These are phyloP conservation scores for Gallinago nigripennis DNA, from an alignment of 2,797 vertebrate species.

Conservation along the genomic window DNA sequence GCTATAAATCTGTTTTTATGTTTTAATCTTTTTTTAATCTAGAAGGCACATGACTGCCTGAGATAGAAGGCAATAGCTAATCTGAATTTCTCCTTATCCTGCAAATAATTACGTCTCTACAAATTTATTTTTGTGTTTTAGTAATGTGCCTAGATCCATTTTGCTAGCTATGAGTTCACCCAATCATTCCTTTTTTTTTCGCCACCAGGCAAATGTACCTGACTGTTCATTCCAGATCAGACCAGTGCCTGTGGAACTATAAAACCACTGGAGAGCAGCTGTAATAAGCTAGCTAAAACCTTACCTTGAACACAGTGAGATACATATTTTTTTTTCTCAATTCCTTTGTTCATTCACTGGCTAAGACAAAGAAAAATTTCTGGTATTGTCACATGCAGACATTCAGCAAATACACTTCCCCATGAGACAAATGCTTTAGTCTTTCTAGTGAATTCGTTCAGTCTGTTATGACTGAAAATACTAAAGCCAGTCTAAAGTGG, in stretches of 20 bases:
- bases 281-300: not conserved
- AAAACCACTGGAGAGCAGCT: not conserved
- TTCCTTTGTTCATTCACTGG: not conserved
- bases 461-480: not conserved
- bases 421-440: not conserved
- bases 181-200: not conserved
- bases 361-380: not conserved
- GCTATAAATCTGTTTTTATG: not conserved
- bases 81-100: not conserved
- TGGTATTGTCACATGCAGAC: not conserved
- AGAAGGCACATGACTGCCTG: not conserved
- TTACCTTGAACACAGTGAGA: not conserved
- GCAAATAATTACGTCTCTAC: not conserved
- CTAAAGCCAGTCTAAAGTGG: not conserved
- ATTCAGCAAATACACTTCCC: not conserved
- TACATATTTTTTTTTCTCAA: not conserved
- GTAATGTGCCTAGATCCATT: not conserved
- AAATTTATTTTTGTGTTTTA: not conserved
- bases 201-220: not conserved
- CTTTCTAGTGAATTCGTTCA: not conserved
- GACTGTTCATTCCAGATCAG: not conserved
- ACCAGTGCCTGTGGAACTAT: not conserved
- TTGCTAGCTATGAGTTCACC: not conserved
- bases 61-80: not conserved
- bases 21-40: not conserved